These are phyloP conservation scores for Chaetogeoica ovagalla DNA, from an alignment of 2,888 invertebrate species.

Conservation along the genomic window DNA sequence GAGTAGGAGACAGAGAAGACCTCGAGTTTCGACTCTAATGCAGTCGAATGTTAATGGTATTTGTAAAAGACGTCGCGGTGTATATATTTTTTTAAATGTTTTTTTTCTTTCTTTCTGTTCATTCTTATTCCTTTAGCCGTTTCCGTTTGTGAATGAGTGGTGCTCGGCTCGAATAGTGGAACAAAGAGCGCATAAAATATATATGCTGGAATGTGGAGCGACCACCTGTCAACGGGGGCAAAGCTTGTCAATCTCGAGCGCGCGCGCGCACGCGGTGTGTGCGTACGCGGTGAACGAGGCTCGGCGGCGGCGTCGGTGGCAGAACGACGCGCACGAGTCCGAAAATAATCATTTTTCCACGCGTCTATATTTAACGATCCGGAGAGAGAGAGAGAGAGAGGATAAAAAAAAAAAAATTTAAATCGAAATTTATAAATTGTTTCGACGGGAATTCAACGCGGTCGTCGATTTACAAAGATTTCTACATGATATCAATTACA, in stretches of 20 bases:
- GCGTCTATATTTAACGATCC: conserved; percentile 27
- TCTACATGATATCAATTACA: no score
- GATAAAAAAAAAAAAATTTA: no score
- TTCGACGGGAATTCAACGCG: no score
- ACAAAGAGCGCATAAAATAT: conserved; percentile 51
- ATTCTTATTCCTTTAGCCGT: conserved; percentile 45
- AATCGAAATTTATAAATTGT: no score
- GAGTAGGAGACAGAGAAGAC: no score
- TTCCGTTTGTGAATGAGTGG: conserved; percentile 49
- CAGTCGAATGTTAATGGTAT: conserved; percentile 53
- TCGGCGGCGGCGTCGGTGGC: no score
- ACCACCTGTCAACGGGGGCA: conserved; percentile 44
- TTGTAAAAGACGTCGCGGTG: conserved; percentile 42
- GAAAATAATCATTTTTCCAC: conserved; percentile 31
- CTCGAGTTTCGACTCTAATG: conserved; percentile 49
- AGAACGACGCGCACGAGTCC: no score
- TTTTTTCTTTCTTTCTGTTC: conserved; percentile 30
- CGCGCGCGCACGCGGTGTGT: neutral
- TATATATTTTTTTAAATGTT: conserved; percentile 9
- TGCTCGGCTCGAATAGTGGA: conserved; percentile 25
- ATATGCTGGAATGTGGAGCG: conserved; percentile 53
- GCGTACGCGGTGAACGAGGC: no score
- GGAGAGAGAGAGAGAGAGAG: neutral
- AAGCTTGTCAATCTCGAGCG: conserved; percentile 47
- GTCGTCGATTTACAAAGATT: no score